A percentile compares a stretch with the other conserved stretches of the same genome.
Conservation (phyloP, 1,140 invertebrate genomes). For the Adoxophyes honmai region DNA sequence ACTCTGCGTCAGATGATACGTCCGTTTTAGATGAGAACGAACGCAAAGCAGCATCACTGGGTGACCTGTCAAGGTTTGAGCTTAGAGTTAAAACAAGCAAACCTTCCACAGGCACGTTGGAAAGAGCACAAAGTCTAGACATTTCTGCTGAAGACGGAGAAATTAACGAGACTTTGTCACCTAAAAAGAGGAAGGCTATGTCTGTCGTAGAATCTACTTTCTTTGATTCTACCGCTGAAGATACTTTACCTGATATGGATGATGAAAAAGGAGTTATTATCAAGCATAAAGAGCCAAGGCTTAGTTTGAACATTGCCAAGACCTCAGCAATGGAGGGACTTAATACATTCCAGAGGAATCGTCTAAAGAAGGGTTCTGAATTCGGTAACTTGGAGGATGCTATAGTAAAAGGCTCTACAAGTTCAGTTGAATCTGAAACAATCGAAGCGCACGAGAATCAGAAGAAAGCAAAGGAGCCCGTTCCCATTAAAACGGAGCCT, state of each 20-base stretch:
- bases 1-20: conserved; percentile 65
- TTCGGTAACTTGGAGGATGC: conserved; percentile 88
- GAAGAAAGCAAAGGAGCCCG: conserved; percentile 32
- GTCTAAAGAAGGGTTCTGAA: conserved; percentile 84
- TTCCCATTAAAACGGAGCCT: conserved; percentile 35
- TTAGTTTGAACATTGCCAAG: conserved; percentile 76
- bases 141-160: conserved; percentile 81
- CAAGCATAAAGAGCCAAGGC: conserved; percentile 81
- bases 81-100: conserved; percentile 74
- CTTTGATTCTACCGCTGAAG: conserved; percentile 59
- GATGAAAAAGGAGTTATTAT: conserved; percentile 52
- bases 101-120: conserved; percentile 78
- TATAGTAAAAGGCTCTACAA: conserved; percentile 77
- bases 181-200: conserved; percentile 83
- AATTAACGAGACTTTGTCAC: conserved; percentile 78
- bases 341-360: conserved; percentile 81
- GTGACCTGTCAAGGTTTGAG: conserved; percentile 87
- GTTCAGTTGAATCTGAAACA: conserved; percentile 68
- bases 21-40: conserved; percentile 81
- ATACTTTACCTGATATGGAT: conserved; percentile 60
- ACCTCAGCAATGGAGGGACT: conserved; percentile 80
- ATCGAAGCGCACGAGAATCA: conserved; percentile 43
- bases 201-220: conserved; percentile 73
- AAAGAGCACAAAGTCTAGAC: conserved; percentile 89
- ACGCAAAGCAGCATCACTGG: conserved; percentile 87